Conservation (phyloP, 2,797 vertebrate species). For the Chromis chromis region DNA sequence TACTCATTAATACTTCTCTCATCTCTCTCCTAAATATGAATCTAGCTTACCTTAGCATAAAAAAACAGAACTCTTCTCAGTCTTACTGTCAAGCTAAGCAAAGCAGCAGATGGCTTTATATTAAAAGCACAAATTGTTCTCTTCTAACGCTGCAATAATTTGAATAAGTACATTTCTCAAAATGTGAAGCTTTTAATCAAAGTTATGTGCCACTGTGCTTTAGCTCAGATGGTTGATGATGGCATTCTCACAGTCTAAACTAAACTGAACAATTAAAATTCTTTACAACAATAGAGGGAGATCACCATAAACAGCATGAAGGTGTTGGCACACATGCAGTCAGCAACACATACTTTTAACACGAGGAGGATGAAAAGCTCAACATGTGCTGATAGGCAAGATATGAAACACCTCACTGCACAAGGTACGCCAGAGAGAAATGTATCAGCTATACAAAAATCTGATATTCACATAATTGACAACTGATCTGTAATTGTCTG, state of each 20-base stretch:
- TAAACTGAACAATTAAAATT: not conserved
- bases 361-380: not conserved
- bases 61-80: not conserved
- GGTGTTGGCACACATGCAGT: not conserved
- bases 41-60: not conserved
- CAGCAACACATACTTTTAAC: not conserved
- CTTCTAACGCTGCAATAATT: not conserved
- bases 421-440: slow-evolving; percentile 10
- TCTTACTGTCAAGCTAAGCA: not conserved
- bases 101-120: not conserved
- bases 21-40: not conserved
- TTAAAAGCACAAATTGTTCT: not conserved
- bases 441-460: slow-evolving; percentile 4
- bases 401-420: not conserved
- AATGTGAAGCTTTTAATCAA: not conserved
- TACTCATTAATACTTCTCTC: too few relatives aligned
- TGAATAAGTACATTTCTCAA: not conserved
- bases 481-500: slow-evolving; percentile 23
- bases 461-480: slow-evolving; percentile 16
- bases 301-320: not conserved
- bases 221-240: not conserved
- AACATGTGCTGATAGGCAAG: not conserved
- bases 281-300: not conserved
- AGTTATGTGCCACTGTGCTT: not conserved
- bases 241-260: not conserved